phyloP scores from a whole-genome alignment of 1,140 invertebrate species.

The Hycleus phaleratus region DNA sequence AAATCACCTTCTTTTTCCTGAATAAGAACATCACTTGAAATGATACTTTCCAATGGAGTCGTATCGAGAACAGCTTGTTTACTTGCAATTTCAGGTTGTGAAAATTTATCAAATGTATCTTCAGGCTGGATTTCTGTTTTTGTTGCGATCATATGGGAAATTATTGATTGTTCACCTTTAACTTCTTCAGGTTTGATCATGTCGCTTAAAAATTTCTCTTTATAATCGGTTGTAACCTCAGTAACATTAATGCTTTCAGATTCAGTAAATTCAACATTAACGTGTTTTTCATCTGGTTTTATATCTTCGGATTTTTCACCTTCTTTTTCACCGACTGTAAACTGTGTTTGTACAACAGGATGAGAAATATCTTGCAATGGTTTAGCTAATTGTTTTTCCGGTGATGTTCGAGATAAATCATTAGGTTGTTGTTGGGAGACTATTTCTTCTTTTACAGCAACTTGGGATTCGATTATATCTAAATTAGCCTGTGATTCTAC shows the following conservation, averaged over 20 bases:
- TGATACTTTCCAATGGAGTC: constrained; percentile 43
- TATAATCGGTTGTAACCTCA: constrained; percentile 44
- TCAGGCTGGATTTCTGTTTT: constrained; percentile 41
- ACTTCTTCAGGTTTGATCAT: constrained; percentile 37
- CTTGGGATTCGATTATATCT: constrained; percentile 37
- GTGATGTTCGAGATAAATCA: constrained; percentile 27
- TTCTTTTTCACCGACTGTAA: constrained; percentile 48
- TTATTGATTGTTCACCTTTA: constrained; percentile 45
- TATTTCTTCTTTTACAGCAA: constrained; percentile 39
- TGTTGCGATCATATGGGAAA: constrained; percentile 45
- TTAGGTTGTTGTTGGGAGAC: constrained; percentile 26
- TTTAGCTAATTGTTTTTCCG: constrained; percentile 36
- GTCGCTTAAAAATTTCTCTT: constrained; percentile 43
- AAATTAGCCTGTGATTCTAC: constrained; percentile 37
- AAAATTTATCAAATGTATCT: constrained; percentile 19
- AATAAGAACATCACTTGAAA: constrained; percentile 34
- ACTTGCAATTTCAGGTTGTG: constrained; percentile 26
- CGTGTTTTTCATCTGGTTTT: constrained; percentile 44
- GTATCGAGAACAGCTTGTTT: constrained; percentile 41
- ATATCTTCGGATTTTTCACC: constrained; percentile 37
- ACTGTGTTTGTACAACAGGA: constrained; percentile 40
- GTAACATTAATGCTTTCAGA: constrained; percentile 43
- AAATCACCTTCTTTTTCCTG: constrained; percentile 49
- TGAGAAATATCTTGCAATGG: constrained; percentile 35
- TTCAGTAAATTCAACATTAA: constrained; percentile 43